Evolutionary conservation across 2,888 invertebrate genomes (phyloP), one percentile per base, ranked within the genome.

Genomic region (Acrobasis consociella): DNA sequence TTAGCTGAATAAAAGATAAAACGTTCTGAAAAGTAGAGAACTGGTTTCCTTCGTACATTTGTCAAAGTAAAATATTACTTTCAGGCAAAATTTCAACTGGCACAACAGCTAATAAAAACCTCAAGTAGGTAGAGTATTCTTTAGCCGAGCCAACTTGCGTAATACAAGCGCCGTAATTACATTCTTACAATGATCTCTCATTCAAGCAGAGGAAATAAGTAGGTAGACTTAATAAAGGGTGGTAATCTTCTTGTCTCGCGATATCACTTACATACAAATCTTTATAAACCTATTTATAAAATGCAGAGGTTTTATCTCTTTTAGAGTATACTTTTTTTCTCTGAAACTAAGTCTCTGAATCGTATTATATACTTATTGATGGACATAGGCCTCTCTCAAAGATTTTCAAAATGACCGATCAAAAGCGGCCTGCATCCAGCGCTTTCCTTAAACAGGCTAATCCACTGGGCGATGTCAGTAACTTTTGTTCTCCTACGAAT

Each of bases 151-250:
- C 13, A 22, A 10, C 17, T 56, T 56, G 69, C 76, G 69, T 76
- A 75, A 77, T 67, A 69, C 53, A 53, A 69, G 38, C 53, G 60
- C 59, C 60, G 66, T 71, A 69, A 70, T 69, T 75, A 69, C 66
- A 50, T 50, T 64, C 65, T 69, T 76, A 80, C 77, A 82, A 79
- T 80, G 76, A 83, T 82, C 73, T 83, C 72, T 79, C 71, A 81
- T 82, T 78, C 74, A 76, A 69, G 67, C 68, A 79, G 78, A 79
- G 82, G 80, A 76, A 59, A 59, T 49, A 58, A 31, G 11, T 49
- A n/a, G n/a, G n/a, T 58, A 49, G 49, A 59, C 49, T 72, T 66
- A 70, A 60, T 68, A 72, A 52, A 69, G 72, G 76, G 77, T 76
- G 72, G 56, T 81, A 78, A 86, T 82, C 83, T 72, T 65, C 62